A percentile compares a stretch with the other conserved stretches of the same genome.
Evolutionary conservation across 2,797 vertebrate species (phyloP).

Genomic region (Melanotaenia trifasciata): DNA sequence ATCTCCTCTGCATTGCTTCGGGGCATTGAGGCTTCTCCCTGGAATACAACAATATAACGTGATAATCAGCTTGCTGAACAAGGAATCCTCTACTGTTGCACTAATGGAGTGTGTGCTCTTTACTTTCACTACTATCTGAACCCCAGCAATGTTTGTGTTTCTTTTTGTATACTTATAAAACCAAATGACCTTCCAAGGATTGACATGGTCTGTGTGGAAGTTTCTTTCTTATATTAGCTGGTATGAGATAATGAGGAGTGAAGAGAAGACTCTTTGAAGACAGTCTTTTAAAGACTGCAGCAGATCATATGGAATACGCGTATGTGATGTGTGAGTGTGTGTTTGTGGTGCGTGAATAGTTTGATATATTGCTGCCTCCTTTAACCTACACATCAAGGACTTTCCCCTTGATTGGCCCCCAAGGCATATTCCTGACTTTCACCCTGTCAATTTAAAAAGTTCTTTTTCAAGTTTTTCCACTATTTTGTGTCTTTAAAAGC

Average conservation of each 20-base stretch:
- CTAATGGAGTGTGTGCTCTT: slow-evolving; percentile 21
- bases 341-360: slow-evolving; percentile 22
- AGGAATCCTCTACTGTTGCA: slow-evolving; percentile 34
- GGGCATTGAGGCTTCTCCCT: slow-evolving; percentile 54
- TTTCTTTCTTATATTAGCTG: slow-evolving; percentile 51
- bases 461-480: slow-evolving; percentile 57
- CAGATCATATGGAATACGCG: slow-evolving; percentile 45
- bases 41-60: slow-evolving; percentile 57
- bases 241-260: slow-evolving; percentile 70
- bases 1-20: slow-evolving; percentile 52
- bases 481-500: slow-evolving; percentile 66
- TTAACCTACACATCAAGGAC: slow-evolving; percentile 73
- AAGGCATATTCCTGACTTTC: slow-evolving; percentile 65
- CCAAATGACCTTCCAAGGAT: slow-evolving; percentile 7
- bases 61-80: slow-evolving; percentile 56
- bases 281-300: slow-evolving; percentile 63
- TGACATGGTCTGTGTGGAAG: not conserved
- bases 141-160: slow-evolving; percentile 12
- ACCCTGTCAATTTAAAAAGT: slow-evolving; percentile 57
- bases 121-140: slow-evolving; percentile 28
- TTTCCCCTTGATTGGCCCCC: slow-evolving; percentile 67
- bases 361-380: slow-evolving; percentile 43
- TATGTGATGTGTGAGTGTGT: slow-evolving; percentile 22
- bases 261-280: slow-evolving; percentile 71
- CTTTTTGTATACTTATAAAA: slow-evolving; percentile 10